phyloP scores from a whole-genome alignment of 2,888 invertebrate species.

The Dicyrtoma fusca region DNA sequence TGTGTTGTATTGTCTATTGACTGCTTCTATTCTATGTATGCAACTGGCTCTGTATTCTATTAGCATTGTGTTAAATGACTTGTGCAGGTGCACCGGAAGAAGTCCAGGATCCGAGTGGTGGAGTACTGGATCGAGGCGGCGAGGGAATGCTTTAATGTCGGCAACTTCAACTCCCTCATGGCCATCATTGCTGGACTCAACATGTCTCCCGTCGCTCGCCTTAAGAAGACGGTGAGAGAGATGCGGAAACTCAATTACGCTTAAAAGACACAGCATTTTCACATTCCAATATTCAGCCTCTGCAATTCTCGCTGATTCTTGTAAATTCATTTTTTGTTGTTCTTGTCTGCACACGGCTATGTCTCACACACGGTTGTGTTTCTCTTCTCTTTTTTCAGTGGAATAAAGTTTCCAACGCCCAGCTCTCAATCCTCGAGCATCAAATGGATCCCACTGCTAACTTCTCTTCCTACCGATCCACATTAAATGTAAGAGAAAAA shows the following conservation, averaged over 20 bases:
- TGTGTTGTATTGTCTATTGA: too few species aligned
- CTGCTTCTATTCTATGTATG: too few species aligned
- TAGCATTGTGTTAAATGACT: not conserved
- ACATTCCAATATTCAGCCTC: too few species aligned
- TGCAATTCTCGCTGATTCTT: not conserved
- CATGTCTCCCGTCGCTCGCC: conserved; percentile 63
- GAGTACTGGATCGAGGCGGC: conserved; percentile 66
- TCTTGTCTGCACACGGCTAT: not conserved
- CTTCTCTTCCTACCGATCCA: conserved; percentile 84
- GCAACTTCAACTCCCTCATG: conserved; percentile 67
- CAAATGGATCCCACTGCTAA: conserved; percentile 90
- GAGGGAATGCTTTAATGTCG: conserved; percentile 65
- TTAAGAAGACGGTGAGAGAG: conserved; percentile 64
- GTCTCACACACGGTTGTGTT: not conserved
- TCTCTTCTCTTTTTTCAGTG: conserved; percentile 67
- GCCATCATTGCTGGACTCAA: conserved; percentile 65
- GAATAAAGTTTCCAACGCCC: conserved; percentile 82
- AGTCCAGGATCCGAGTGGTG: conserved; percentile 63
- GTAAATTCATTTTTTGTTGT: conserved; percentile 4
- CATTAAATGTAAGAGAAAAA: conserved; percentile 72
- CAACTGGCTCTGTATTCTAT: too few species aligned
- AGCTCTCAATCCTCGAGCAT: conserved; percentile 81
- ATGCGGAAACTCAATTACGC: not conserved
- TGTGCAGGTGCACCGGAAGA: conserved; percentile 62
- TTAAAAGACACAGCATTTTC: too few species aligned